Percentiles rank a stretch among this genome's conserved stretches.
Conservation (phyloP, 2,797 vertebrate genomes). For the Gymnoscopelus microlampas region DNA sequence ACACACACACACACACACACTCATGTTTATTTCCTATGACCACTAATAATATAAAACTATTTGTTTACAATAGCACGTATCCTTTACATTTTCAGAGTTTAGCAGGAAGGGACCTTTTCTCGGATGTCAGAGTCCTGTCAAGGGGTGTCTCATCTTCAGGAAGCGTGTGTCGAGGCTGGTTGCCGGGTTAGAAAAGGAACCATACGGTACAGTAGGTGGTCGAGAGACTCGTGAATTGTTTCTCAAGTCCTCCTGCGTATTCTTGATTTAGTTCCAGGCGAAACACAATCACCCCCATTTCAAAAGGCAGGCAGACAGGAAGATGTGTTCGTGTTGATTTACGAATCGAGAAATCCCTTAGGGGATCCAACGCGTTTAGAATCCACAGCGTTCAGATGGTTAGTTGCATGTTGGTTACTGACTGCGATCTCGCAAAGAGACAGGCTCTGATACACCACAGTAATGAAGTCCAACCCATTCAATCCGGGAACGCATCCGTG, state of each 20-base stretch:
- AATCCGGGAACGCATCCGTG: no score
- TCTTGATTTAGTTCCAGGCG: constrained; percentile 19
- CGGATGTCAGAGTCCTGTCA: background rate
- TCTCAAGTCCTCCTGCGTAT: constrained; percentile 11
- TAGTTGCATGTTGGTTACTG: background rate
- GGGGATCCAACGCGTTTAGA: constrained; percentile 14
- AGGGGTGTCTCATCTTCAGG: background rate
- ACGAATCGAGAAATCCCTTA: constrained; percentile 29
- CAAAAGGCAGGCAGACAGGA: constrained; percentile 63
- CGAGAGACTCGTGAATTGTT: constrained; percentile 3
- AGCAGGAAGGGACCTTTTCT: constrained; percentile 12
- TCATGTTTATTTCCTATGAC: constrained; percentile 23
- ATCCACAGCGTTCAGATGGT: constrained; percentile 1
- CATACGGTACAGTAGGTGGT: constrained; percentile 14
- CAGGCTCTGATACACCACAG: background rate
- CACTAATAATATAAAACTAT: constrained; percentile 53
- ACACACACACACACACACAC: background rate
- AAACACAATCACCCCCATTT: constrained; percentile 41
- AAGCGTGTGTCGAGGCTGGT: constrained; percentile 21
- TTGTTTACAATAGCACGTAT: constrained; percentile 27
- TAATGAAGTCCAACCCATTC: background rate
- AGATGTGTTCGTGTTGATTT: constrained; percentile 24
- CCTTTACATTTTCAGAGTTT: constrained; percentile 20
- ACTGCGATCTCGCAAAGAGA: background rate
- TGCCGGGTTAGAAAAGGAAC: constrained; percentile 1